Percentiles rank a stretch among this genome's conserved stretches.
phyloP scores from a whole-genome alignment of 2,888 invertebrate genomes.

The Tryphoninae sp. region DNA sequence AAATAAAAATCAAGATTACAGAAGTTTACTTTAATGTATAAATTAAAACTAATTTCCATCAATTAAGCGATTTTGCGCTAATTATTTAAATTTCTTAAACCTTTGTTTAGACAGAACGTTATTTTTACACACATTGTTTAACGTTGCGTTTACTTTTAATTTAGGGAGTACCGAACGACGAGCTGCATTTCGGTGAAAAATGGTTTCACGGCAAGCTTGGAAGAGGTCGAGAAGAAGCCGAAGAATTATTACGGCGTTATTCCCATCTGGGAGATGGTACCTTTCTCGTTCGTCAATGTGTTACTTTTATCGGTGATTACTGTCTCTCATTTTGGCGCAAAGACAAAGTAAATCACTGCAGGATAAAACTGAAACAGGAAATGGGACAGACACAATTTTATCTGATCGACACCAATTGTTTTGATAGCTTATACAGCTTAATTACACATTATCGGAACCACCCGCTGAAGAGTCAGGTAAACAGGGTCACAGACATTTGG shows the following conservation, averaged over 20 bases:
- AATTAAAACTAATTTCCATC: too few species aligned
- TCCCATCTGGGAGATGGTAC: constrained; percentile 94
- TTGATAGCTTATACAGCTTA: constrained; percentile 95
- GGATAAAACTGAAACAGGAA: constrained; percentile 94
- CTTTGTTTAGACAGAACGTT: too few species aligned
- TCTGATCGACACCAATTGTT: constrained; percentile 92
- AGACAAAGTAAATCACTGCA: constrained; percentile 94
- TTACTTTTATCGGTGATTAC: constrained; percentile 97
- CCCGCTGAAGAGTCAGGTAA: constrained; percentile 91
- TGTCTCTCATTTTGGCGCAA: constrained; percentile 97
- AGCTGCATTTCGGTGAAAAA: constrained; percentile 94
- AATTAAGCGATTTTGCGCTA: too few species aligned
- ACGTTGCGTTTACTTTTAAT: neutral
- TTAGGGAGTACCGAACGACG: constrained; percentile 89
- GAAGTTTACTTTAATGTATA: too few species aligned
- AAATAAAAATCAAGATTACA: too few species aligned
- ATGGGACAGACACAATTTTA: constrained; percentile 94
- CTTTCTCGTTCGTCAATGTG: constrained; percentile 95
- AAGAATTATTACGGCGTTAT: constrained; percentile 87
- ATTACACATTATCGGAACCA: constrained; percentile 94
- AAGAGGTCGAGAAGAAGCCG: constrained; percentile 89
- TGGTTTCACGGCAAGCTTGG: constrained; percentile 96
- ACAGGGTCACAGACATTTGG: constrained; percentile 46
- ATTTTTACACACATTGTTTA: too few species aligned
- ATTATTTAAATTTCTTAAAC: too few species aligned